Evolutionary conservation across 2,797 vertebrate species (phyloP).

Genomic region (Coregonus sp.): DNA sequence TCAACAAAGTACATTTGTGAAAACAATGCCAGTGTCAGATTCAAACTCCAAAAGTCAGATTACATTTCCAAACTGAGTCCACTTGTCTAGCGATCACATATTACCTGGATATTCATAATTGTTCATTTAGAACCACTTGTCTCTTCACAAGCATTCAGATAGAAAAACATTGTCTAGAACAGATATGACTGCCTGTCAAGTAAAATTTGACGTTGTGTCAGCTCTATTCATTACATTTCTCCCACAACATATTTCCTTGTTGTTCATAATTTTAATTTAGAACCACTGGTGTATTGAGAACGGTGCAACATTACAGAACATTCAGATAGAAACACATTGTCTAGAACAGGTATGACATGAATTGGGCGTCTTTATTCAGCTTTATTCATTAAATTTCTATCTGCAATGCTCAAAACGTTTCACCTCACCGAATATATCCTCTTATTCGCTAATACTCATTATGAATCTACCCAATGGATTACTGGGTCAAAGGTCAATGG

Average conservation of each 20-base stretch:
- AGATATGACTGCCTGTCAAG: not conserved
- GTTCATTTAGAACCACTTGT: not conserved
- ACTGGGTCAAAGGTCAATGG: not conserved
- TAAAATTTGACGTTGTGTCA: not conserved
- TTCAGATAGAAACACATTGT: no score
- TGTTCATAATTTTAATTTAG: not conserved
- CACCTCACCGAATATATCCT: no score
- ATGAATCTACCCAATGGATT: not conserved
- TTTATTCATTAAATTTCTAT: not conserved
- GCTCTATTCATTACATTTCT: not conserved
- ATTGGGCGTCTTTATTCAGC: no score
- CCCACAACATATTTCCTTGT: not conserved
- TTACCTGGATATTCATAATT: not conserved
- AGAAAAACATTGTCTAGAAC: not conserved
- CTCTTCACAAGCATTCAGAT: not conserved
- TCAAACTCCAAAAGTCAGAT: not conserved
- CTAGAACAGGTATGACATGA: no score
- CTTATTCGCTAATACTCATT: not conserved
- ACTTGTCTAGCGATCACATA: not conserved
- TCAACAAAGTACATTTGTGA: no score
- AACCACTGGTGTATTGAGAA: no score
- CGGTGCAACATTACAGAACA: no score
- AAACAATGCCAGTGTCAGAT: not conserved
- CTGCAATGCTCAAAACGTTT: not conserved
- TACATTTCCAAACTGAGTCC: not conserved